Evolutionary conservation across 2,888 invertebrate genomes (phyloP), one percentile per base, ranked within the genome.

Genomic region (Aphrophora alni): DNA sequence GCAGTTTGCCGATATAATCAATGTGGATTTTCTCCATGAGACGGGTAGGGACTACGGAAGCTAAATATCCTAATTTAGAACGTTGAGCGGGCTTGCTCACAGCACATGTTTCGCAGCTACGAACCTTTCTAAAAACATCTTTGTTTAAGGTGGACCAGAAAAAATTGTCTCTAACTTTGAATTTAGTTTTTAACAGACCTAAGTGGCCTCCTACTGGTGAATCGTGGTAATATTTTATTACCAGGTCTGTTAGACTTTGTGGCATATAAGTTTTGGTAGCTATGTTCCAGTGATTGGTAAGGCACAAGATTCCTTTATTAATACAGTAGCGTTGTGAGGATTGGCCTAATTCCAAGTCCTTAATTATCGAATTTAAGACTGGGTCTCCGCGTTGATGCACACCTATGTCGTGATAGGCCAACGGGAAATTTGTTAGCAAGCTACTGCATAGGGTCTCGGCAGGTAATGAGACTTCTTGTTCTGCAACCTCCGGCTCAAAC

Each of bases 1-100:
- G 75, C 14, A 80, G 51, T 25, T 74, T 33, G 14, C 70, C 70
- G 0, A 80, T 25, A 28, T 38, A 75, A 27, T 75, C 75, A 1
- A 80, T 69, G 75, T 75, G 75, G 14, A 80, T n/a, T 73, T 80
- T 75, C n/a, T 80, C 74, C 75, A 80, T 44, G 4, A 75, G 70
- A 27, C 38, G 24, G 14, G 33, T 38, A 25, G 68, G 44, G n/a
- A 80, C 69, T 21, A 38, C 38, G 5, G 80, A 75, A 5, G 75
- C 24, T 21, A 75, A 38, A 28, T 59, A 69, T 5, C 68, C 74
- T 7, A 68, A n/a, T 17, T 79, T 75, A n/a, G 33, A 12, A 38
- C 44, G 44, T 33, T 79, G 79, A 68, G 79, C 68, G 7, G 79
- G 79, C 38, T 80, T 75, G 17, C 70, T 69, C 21, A 69, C 12